Conservation (phyloP, 2,797 vertebrate genomes). For the Artibeus lituratus region DNA sequence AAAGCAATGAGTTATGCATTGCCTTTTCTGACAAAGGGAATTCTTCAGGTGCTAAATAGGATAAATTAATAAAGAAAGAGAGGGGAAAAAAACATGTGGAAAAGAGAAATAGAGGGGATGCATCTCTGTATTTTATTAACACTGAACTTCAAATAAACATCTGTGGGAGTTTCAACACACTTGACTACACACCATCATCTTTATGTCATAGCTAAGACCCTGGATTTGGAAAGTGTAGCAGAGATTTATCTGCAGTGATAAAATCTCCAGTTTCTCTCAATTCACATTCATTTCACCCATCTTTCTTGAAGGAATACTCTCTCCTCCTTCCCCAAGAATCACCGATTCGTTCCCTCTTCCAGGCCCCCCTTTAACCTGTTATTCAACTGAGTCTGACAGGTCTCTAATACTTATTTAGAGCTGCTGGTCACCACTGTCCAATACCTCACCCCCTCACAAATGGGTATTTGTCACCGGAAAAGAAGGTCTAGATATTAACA, state of each 20-base stretch:
- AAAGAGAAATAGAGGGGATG: slow-evolving; percentile 1
- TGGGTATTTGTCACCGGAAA: slow-evolving; percentile 72
- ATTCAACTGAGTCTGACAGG: slow-evolving; percentile 78
- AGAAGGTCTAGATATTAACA: slow-evolving; percentile 61
- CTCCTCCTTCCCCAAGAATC: slow-evolving; percentile 66
- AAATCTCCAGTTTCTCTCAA: slow-evolving; percentile 61
- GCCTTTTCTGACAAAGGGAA: neutral
- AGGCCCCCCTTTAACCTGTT: slow-evolving; percentile 54
- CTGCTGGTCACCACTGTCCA: slow-evolving; percentile 73
- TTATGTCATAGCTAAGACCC: slow-evolving; percentile 64
- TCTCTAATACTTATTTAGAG: slow-evolving; percentile 78
- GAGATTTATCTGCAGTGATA: slow-evolving; percentile 70
- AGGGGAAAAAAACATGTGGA: neutral
- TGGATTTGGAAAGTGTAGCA: slow-evolving; percentile 58
- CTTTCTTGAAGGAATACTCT: slow-evolving; percentile 32
- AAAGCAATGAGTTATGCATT: neutral
- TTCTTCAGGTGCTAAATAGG: slow-evolving; percentile 44
- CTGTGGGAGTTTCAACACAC: slow-evolving; percentile 68
- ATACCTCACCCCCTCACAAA: slow-evolving; percentile 72
- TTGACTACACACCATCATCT: slow-evolving; percentile 69
- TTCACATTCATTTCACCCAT: slow-evolving; percentile 32
- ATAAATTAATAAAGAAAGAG: neutral
- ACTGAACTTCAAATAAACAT: slow-evolving; percentile 75
- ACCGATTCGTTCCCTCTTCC: neutral
- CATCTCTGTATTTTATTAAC: slow-evolving; percentile 70